These are phyloP conservation scores for Parapristionchus giblindavisi DNA, from an alignment of 2,888 invertebrate species.

Conservation along the genomic window DNA sequence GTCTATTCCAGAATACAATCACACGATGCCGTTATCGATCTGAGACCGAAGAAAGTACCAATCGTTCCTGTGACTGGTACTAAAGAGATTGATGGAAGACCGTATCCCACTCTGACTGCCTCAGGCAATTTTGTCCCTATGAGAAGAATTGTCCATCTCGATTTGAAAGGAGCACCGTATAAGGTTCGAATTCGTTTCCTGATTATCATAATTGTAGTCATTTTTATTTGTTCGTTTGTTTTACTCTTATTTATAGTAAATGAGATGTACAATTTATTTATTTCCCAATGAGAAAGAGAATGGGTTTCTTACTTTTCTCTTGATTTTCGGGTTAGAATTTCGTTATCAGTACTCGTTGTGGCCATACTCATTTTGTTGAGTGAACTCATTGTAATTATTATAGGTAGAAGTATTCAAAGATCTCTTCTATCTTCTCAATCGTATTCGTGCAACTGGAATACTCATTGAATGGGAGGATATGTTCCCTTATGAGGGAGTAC, in stretches of 20 bases:
- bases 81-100: conserved; percentile 26
- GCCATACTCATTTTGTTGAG: too few species aligned
- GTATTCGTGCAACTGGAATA: conserved; percentile 78
- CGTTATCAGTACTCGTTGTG: too few species aligned
- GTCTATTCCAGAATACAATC: too few species aligned
- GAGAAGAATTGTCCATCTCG: conserved; percentile 81
- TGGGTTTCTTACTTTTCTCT: too few species aligned
- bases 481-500: conserved; percentile 80
- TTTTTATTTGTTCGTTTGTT: background rate
- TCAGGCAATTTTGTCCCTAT: conserved; percentile 61
- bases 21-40: too few species aligned
- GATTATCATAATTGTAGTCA: conserved; percentile 8
- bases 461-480: conserved; percentile 87
- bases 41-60: too few species aligned
- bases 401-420: conserved; percentile 72
- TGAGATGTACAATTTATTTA: too few species aligned
- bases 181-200: conserved; percentile 52
- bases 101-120: conserved; percentile 59
- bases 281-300: background rate
- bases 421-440: conserved; percentile 77
- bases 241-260: background rate
- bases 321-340: background rate
- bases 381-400: conserved; percentile 16
- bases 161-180: conserved; percentile 76
- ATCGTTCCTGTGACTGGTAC: background rate